Conservation (phyloP, 2,888 invertebrate genomes). For the Mythimna lalbum region DNA sequence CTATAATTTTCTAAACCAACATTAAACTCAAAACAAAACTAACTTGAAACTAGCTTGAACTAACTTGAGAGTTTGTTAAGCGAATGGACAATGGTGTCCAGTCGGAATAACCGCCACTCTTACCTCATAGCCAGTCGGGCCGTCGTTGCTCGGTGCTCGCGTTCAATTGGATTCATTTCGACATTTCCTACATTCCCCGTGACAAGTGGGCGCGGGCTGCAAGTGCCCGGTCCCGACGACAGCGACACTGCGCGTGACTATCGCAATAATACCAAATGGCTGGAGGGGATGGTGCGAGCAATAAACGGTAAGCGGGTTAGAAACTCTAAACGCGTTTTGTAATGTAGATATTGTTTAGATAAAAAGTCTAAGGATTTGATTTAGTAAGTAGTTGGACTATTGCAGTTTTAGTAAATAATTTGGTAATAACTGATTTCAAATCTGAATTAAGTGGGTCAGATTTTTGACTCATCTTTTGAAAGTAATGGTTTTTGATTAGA, state of each 20-base stretch:
- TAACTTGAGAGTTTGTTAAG: background rate
- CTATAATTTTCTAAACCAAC: background rate
- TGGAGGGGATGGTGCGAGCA: constrained; percentile 10
- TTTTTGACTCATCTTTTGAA: too few species aligned
- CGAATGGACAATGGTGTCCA: constrained; percentile 43
- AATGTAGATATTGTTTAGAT: background rate
- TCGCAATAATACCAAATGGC: constrained; percentile 66
- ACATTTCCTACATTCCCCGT: constrained; percentile 68
- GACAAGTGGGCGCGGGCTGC: constrained; percentile 76
- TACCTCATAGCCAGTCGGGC: constrained; percentile 41
- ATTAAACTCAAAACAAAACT: constrained; percentile 32
- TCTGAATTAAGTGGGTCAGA: too few species aligned
- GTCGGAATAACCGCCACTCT: constrained; percentile 22
- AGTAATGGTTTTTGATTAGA: too few species aligned
- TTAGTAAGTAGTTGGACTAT: background rate
- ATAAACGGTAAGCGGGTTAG: background rate
- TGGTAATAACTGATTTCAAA: too few species aligned
- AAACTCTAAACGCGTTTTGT: background rate
- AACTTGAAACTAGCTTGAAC: too few species aligned
- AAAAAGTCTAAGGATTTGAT: background rate
- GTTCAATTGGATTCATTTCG: constrained; percentile 60
- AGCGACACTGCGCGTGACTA: constrained; percentile 75
- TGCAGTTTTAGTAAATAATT: background rate
- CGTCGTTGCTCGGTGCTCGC: constrained; percentile 12
- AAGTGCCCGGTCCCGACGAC: constrained; percentile 70